These are phyloP conservation scores for Echeneis naucrates DNA, from an alignment of 2,797 vertebrate genomes.

Conservation along the genomic window DNA sequence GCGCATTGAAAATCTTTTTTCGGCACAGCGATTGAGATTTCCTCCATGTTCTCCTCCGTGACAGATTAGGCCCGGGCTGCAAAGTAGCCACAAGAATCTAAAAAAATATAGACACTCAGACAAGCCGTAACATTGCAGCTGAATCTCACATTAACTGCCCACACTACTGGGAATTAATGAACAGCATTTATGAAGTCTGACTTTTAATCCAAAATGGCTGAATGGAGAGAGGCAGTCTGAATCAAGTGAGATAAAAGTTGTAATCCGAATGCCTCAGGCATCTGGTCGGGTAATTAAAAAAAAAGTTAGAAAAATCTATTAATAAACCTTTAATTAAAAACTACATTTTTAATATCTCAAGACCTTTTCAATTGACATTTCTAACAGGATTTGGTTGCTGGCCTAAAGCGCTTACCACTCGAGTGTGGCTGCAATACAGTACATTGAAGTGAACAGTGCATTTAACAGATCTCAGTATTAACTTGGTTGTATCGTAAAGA, in stretches of 20 bases:
- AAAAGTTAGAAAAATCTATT: conserved; percentile 88
- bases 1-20: conserved; percentile 48
- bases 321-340: conserved; percentile 90
- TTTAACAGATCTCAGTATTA: conserved; percentile 64
- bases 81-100: conserved; percentile 73
- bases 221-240: conserved; percentile 77
- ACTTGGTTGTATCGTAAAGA: conserved; percentile 39
- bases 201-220: conserved; percentile 83
- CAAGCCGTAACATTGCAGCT: conserved; percentile 65
- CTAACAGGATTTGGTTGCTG: conserved; percentile 82
- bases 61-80: conserved; percentile 70
- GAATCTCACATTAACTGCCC: conserved; percentile 76
- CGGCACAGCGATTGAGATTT: conserved; percentile 66
- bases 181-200: conserved; percentile 82
- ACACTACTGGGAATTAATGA: conserved; percentile 80
- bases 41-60: conserved; percentile 61
- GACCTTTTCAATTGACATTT: conserved; percentile 87
- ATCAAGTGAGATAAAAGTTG: conserved; percentile 84
- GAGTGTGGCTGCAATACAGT: conserved; percentile 69
- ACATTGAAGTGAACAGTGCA: conserved; percentile 71
- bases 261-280: conserved; percentile 84
- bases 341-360: conserved; percentile 87
- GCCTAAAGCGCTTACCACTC: conserved; percentile 79
- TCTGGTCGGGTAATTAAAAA: conserved; percentile 85
- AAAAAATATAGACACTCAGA: conserved; percentile 77